Percentiles rank a stretch among this genome's conserved stretches.
Evolutionary conservation across 2,888 invertebrate species (phyloP).

Genomic region (Eupithecia exiguata): DNA sequence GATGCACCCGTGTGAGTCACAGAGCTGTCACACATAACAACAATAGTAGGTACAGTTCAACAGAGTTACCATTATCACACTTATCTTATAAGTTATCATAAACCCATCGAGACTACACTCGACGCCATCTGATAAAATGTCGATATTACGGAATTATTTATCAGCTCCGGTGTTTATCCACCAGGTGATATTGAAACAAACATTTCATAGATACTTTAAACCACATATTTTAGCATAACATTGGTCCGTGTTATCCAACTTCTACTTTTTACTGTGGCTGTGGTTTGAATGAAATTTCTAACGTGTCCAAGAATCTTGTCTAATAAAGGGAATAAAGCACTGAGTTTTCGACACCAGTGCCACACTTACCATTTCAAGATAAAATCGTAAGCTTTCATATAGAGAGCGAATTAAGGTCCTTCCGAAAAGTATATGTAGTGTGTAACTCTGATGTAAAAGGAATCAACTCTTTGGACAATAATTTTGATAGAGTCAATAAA

Average conservation of each 20-base stretch:
- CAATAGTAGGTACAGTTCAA: not conserved
- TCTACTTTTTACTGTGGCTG: not conserved
- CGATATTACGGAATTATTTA: constrained; percentile 11
- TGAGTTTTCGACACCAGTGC: not conserved
- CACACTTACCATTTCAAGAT: not conserved
- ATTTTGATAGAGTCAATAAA: too few species aligned
- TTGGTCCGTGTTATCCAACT: not conserved
- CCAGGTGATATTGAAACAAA: constrained; percentile 7
- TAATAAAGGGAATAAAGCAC: too few species aligned
- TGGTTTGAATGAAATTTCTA: too few species aligned
- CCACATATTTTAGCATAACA: not conserved
- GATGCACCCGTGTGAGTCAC: constrained; percentile 32
- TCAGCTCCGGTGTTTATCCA: not conserved
- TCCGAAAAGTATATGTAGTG: not conserved
- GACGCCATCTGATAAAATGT: constrained; percentile 5
- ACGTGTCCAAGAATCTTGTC: too few species aligned
- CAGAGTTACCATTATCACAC: not conserved
- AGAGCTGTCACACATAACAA: constrained; percentile 16
- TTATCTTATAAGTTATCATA: not conserved
- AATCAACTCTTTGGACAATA: too few species aligned
- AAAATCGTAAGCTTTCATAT: not conserved
- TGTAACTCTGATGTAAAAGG: too few species aligned
- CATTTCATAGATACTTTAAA: not conserved
- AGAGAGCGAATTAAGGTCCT: not conserved
- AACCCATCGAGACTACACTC: not conserved